Percentiles rank a stretch among this genome's conserved stretches.
These are phyloP conservation scores for Sebastes cheni DNA, from an alignment of 2,797 vertebrate species.

Conservation along the genomic window DNA sequence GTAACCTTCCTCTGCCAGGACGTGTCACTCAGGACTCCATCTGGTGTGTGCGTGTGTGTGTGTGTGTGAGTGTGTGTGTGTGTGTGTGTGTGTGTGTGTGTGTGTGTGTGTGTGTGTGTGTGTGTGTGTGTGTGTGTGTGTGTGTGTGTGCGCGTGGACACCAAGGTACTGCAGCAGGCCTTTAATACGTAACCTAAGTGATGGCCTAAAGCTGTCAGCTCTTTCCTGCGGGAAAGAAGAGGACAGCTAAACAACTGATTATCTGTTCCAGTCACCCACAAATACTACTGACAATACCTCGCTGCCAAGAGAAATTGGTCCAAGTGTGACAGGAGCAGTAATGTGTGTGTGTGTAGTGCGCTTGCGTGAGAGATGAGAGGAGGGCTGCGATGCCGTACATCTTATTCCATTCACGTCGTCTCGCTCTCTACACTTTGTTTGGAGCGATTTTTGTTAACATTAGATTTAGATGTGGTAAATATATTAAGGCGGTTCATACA, in stretches of 20 bases:
- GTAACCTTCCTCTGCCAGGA: constrained; percentile 76
- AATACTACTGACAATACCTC: constrained; percentile 46
- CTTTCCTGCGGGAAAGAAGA: constrained; percentile 59
- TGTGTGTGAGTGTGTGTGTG: not conserved
- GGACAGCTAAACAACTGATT: constrained; percentile 67
- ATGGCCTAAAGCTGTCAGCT: constrained; percentile 71
- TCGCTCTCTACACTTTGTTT: not conserved
- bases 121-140: constrained; percentile 20
- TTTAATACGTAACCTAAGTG: constrained; percentile 59
- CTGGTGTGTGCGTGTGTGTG: no score
- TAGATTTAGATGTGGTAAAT: constrained; percentile 35
- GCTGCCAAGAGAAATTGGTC: constrained; percentile 38
- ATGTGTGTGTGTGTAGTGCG: not conserved
- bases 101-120: constrained; percentile 19
- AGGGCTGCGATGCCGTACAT: not conserved
- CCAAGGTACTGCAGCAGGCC: constrained; percentile 25
- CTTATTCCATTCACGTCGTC: not conserved
- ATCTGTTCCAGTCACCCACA: constrained; percentile 64
- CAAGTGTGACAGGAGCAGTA: constrained; percentile 23
- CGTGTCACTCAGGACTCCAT: constrained; percentile 75
- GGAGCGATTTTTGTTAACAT: constrained; percentile 22
- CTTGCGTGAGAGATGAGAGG: not conserved
- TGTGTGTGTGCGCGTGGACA: constrained; percentile 21
- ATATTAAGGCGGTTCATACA: not conserved
- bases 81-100: constrained; percentile 26